Conservation (phyloP, 2,888 invertebrate genomes). For the Thymelicus lineola region DNA sequence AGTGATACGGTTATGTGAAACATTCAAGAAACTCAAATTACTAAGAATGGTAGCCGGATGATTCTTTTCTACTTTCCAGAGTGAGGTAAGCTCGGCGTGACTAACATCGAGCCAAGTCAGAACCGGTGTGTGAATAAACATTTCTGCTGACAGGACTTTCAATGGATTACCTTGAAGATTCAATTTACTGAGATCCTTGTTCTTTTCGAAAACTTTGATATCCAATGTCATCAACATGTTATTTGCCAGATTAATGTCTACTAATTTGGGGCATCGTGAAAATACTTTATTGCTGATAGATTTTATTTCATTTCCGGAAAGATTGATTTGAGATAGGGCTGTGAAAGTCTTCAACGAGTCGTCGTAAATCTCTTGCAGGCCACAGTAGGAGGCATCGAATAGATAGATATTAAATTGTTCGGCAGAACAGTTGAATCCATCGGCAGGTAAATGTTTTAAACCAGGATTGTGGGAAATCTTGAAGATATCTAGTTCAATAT, state of each 20-base stretch:
- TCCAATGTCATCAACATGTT: conserved; percentile 88
- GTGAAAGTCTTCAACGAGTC: conserved; percentile 90
- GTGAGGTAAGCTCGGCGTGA: conserved; percentile 87
- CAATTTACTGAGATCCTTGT: conserved; percentile 87
- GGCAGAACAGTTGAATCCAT: conserved; percentile 87
- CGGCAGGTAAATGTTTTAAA: conserved; percentile 87
- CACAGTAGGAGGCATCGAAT: conserved; percentile 91
- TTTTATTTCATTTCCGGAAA: conserved; percentile 88
- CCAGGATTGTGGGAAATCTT: conserved; percentile 89
- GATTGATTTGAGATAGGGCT: conserved; percentile 87
- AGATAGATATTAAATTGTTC: conserved; percentile 87
- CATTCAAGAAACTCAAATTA: conserved; percentile 84
- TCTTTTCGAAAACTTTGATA: conserved; percentile 87
- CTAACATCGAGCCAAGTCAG: conserved; percentile 89
- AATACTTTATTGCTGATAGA: conserved; percentile 84
- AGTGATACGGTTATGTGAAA: conserved; percentile 85
- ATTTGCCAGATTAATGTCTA: conserved; percentile 89
- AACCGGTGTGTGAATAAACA: conserved; percentile 87
- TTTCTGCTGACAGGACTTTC: conserved; percentile 86
- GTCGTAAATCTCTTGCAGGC: conserved; percentile 86
- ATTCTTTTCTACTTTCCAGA: conserved; percentile 86
- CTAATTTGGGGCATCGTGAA: conserved; percentile 83
- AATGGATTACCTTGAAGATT: conserved; percentile 91
- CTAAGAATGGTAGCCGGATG: conserved; percentile 76
- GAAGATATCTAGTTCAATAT: conserved; percentile 88